Percentiles rank a stretch among this genome's conserved stretches.
These are phyloP conservation scores for Oryzias melastigma DNA, from an alignment of 2,113 vertebrate genomes.

Conservation along the genomic window DNA sequence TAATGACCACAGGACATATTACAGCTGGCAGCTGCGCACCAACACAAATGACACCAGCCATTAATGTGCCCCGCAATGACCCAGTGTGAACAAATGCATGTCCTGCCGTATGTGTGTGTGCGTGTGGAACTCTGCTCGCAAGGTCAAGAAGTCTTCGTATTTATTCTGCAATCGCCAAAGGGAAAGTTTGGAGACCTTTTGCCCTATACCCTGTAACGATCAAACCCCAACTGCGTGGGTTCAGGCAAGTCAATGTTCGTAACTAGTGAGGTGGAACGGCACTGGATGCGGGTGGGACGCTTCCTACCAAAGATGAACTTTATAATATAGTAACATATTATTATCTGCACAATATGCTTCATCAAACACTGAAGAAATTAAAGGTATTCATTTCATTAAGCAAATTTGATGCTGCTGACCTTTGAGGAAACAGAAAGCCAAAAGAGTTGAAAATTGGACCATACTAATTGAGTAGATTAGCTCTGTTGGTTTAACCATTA, in stretches of 20 bases:
- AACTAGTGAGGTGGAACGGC: neutral
- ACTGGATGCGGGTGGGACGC: neutral
- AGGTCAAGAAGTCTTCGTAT: conserved; percentile 39
- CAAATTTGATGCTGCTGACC: neutral
- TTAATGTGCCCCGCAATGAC: conserved; percentile 42
- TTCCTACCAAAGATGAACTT: neutral
- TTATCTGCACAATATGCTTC: neutral
- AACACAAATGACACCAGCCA: conserved; percentile 66
- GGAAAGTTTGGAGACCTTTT: conserved; percentile 23
- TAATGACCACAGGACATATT: conserved; percentile 73
- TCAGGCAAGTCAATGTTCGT: neutral
- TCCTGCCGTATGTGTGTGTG: neutral
- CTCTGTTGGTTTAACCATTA: neutral
- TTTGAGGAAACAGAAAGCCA: neutral
- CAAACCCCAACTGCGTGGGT: conserved; percentile 4
- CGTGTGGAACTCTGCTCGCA: conserved; percentile 25
- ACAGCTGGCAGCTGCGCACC: conserved; percentile 65
- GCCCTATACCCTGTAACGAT: conserved; percentile 8
- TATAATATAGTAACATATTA: neutral
- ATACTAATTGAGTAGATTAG: neutral
- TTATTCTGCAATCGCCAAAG: conserved; percentile 34
- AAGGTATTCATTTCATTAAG: neutral
- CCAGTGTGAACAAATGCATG: conserved; percentile 12
- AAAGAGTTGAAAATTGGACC: neutral
- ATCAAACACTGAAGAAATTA: neutral